These are phyloP conservation scores for Percopsis transmontana DNA, from an alignment of 2,113 vertebrate species.

Conservation along the genomic window DNA sequence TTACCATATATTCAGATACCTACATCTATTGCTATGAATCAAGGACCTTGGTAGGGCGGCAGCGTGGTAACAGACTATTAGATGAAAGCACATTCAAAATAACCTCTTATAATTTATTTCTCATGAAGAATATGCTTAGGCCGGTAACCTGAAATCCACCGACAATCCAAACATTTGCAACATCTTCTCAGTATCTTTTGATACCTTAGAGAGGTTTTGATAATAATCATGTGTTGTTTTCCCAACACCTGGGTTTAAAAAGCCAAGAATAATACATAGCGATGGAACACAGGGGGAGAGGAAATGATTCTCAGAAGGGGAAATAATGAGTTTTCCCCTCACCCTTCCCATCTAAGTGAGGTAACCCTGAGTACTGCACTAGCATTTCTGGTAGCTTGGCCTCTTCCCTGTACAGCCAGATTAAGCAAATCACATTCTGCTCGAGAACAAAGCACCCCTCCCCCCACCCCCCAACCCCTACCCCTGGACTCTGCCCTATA, in stretches of 20 bases:
- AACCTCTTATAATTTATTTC: too few relatives aligned
- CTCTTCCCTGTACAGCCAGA: conserved; percentile 2
- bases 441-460: neutral
- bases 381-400: neutral
- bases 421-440: conserved; percentile 12
- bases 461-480: conserved; percentile 4
- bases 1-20: too few relatives aligned
- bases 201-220: neutral
- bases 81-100: too few relatives aligned
- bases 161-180: neutral
- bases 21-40: too few relatives aligned
- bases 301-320: neutral
- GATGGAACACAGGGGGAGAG: neutral
- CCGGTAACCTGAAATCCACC: neutral
- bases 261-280: neutral
- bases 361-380: neutral
- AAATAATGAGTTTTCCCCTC: neutral
- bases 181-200: neutral
- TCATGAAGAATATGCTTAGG: too few relatives aligned
- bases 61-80: too few relatives aligned
- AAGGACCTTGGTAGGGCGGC: too few relatives aligned
- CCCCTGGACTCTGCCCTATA: conserved; percentile 28
- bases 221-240: neutral
- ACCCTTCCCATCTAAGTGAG: neutral
- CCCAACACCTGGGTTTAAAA: neutral